Conservation (phyloP, 2,113 vertebrate genomes). For the Megaceryle maxima region DNA sequence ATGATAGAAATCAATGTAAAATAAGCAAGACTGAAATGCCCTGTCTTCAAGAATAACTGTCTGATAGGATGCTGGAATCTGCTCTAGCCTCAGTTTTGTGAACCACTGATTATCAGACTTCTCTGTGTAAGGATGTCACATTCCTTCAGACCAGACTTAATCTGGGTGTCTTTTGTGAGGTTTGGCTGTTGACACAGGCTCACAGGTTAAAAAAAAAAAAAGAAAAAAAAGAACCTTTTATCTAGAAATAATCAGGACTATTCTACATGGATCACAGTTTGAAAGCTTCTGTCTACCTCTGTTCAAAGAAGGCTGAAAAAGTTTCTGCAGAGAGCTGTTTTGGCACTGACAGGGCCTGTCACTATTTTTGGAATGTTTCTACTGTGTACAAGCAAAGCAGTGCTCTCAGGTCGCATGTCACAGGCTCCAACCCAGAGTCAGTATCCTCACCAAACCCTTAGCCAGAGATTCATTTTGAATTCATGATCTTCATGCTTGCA, state of each 20-base stretch:
- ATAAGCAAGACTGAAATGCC: not conserved
- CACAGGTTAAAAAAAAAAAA: not conserved
- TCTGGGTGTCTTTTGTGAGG: not conserved
- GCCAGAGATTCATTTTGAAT: not conserved
- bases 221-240: not conserved
- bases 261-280: not conserved
- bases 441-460: not conserved
- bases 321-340: not conserved
- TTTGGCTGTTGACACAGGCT: not conserved
- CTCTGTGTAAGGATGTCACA: not conserved
- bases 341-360: not conserved
- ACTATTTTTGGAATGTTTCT: not conserved
- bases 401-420: not conserved
- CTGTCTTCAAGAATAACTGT: not conserved
- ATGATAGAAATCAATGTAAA: not conserved
- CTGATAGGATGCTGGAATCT: not conserved
- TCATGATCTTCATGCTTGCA: not conserved
- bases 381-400: not conserved
- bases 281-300: not conserved
- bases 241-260: not conserved
- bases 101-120: not conserved
- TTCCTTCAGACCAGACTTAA: not conserved
- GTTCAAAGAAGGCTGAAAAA: not conserved
- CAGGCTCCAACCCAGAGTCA: not conserved
- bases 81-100: not conserved